These are phyloP conservation scores for Redunca redunca DNA, from an alignment of 2,113 vertebrate genomes.

Conservation along the genomic window DNA sequence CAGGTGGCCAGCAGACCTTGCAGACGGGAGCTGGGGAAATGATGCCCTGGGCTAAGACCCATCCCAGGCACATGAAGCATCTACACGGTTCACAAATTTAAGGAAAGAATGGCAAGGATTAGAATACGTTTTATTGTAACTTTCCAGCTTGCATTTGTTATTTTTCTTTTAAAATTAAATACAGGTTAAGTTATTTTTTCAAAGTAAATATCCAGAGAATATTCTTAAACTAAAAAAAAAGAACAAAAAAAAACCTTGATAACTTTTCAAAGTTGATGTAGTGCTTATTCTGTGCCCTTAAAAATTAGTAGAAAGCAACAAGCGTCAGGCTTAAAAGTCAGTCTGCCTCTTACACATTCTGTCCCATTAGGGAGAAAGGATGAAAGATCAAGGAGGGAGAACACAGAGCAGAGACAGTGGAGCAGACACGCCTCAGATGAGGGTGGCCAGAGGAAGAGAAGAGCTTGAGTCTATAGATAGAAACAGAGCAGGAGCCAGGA, in stretches of 20 bases:
- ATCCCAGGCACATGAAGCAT: background rate
- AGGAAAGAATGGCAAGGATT: background rate
- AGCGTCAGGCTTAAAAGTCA: background rate
- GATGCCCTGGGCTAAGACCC: background rate
- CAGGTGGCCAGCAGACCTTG: background rate
- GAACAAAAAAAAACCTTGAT: background rate
- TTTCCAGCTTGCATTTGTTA: background rate
- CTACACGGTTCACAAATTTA: background rate
- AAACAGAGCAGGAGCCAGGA: background rate
- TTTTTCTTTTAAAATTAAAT: conserved; percentile 14
- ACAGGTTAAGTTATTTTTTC: background rate
- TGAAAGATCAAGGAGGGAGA: background rate
- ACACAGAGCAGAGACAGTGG: background rate
- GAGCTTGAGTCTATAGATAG: background rate
- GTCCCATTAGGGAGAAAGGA: background rate
- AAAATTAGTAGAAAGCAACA: background rate
- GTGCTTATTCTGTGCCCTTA: background rate
- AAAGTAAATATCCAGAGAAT: background rate
- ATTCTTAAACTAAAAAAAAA: background rate
- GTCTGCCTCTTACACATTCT: background rate
- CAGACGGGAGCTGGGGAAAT: background rate
- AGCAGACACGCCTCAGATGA: background rate
- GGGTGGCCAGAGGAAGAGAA: background rate
- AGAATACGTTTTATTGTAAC: background rate
- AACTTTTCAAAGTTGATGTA: background rate